Conservation (phyloP, 2,113 vertebrate species). For the Pygoscelis adeliae region DNA sequence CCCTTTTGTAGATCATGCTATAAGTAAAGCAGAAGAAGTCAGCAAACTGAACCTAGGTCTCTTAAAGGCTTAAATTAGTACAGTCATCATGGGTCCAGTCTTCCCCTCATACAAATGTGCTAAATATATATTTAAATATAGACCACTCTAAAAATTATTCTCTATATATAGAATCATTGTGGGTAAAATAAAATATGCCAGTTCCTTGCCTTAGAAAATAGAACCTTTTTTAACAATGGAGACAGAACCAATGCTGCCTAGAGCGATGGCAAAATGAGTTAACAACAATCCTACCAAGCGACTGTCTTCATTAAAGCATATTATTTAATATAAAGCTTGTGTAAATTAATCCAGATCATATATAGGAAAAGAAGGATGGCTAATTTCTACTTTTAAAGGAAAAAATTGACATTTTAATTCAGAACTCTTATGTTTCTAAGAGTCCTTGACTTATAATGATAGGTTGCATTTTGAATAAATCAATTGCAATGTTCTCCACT, state of each 20-base stretch:
- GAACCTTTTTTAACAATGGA: not conserved
- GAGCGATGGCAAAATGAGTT: not conserved
- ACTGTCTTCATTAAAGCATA: not conserved
- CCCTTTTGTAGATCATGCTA: not conserved
- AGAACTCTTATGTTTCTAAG: not conserved
- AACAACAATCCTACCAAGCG: not conserved
- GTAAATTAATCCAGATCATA: not conserved
- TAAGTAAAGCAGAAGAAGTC: not conserved
- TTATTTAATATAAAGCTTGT: not conserved
- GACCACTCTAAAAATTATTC: not conserved
- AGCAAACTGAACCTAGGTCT: not conserved
- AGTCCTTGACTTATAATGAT: constrained; percentile 34
- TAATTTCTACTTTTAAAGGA: not conserved
- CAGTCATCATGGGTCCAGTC: not conserved
- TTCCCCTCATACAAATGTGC: not conserved
- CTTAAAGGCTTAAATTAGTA: not conserved
- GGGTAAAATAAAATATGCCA: not conserved
- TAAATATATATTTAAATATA: not conserved
- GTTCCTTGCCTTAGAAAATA: not conserved
- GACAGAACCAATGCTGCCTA: not conserved
- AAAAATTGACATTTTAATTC: not conserved
- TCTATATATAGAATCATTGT: not conserved
- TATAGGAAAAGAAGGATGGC: not conserved
- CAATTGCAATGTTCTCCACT: not conserved
- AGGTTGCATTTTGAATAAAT: constrained; percentile 25